phyloP scores from a whole-genome alignment of 92 coral and sea anemone species.

The Zoanthus sansibaricus region DNA sequence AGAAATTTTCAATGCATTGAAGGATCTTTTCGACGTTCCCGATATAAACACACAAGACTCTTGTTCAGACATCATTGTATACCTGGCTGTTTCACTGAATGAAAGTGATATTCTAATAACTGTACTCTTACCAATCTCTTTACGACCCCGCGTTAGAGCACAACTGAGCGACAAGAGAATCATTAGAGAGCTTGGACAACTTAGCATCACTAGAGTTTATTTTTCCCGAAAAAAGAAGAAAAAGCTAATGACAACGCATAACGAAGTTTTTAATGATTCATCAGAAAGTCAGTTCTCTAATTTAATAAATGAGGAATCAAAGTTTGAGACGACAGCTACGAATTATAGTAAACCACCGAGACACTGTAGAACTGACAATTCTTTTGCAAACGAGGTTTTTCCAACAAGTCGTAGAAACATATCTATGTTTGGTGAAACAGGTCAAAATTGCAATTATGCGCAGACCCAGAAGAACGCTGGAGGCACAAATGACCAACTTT shows the following conservation, averaged over 20 bases:
- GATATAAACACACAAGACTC: conserved; percentile 58
- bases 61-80: conserved; percentile 63
- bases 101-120: conserved; percentile 69
- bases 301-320: conserved; percentile 11
- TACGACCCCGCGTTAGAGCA: conserved; percentile 59
- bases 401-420: background rate
- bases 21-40: conserved; percentile 77
- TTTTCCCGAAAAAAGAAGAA: conserved; percentile 62
- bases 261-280: conserved; percentile 26
- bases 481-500: background rate
- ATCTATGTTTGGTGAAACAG: background rate
- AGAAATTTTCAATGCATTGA: conserved; percentile 59
- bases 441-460: background rate
- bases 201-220: conserved; percentile 71
- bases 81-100: conserved; percentile 83
- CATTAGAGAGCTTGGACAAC: conserved; percentile 48
- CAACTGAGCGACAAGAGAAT: conserved; percentile 67
- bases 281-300: conserved; percentile 20
- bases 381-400: background rate
- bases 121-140: conserved; percentile 67
- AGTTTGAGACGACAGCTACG: conserved; percentile 1
- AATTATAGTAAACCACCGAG: background rate
- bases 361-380: background rate
- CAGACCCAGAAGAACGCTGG: background rate
- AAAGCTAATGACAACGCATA: background rate